A percentile compares a stretch with the other conserved stretches of the same genome.
phyloP scores from a whole-genome alignment of 2,888 invertebrate species.

The Eupithecia exiguata region DNA sequence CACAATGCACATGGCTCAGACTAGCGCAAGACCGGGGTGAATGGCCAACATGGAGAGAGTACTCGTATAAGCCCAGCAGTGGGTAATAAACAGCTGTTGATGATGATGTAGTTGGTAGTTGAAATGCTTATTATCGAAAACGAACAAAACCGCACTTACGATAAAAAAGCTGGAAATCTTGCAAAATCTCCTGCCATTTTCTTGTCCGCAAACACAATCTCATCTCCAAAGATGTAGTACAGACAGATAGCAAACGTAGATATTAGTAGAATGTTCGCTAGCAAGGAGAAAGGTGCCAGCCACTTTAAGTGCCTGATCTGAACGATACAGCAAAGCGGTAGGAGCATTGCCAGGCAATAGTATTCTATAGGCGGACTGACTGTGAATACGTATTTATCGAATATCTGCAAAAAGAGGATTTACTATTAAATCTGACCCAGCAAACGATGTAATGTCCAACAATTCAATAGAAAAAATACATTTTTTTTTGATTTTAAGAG shows the following conservation, averaged over 20 bases:
- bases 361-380: slow-evolving; percentile 65
- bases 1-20: too few species aligned
- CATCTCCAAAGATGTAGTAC: slow-evolving; percentile 89
- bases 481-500: too few species aligned
- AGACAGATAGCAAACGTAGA: slow-evolving; percentile 91
- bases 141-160: slow-evolving; percentile 63
- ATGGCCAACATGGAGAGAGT: neutral
- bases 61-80: neutral
- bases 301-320: slow-evolving; percentile 90
- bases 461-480: too few species aligned
- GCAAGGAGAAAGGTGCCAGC: slow-evolving; percentile 93
- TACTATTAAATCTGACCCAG: too few species aligned
- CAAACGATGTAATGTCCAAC: too few species aligned
- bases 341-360: slow-evolving; percentile 69
- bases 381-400: slow-evolving; percentile 68
- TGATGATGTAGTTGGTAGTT: too few species aligned
- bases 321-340: slow-evolving; percentile 71
- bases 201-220: slow-evolving; percentile 74
- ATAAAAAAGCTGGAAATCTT: slow-evolving; percentile 93
- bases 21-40: neutral
- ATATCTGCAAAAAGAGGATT: slow-evolving; percentile 62
- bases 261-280: slow-evolving; percentile 92
- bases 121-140: slow-evolving; percentile 1
- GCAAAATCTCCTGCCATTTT: slow-evolving; percentile 79
- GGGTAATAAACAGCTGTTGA: too few species aligned